phyloP scores from a whole-genome alignment of 2,113 vertebrate genomes.

The Cepphus grylle region DNA sequence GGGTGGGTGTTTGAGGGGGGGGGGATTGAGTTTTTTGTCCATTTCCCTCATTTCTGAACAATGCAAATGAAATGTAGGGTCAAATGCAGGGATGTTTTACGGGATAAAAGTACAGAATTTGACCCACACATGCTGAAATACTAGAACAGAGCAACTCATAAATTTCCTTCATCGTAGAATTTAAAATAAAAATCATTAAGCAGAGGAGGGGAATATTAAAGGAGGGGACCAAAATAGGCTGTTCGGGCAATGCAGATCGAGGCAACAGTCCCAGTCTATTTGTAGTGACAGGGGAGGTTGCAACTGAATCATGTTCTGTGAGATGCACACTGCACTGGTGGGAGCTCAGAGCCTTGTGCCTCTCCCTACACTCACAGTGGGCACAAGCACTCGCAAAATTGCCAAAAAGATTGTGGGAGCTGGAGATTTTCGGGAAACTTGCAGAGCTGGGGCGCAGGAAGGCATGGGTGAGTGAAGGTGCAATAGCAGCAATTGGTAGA shows the following conservation, averaged over 20 bases:
- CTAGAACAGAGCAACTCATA: not conserved
- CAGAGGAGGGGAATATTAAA: not conserved
- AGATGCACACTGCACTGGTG: rapidly evolving
- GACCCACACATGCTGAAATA: not conserved
- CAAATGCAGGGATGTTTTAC: not conserved
- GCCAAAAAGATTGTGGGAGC: not conserved
- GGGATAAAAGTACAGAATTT: not conserved
- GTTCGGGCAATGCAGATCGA: not conserved
- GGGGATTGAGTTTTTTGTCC: not conserved
- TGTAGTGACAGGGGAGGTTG: not conserved
- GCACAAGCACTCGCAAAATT: not conserved
- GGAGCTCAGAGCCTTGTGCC: rapidly evolving
- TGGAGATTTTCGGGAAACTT: not conserved
- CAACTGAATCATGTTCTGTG: not conserved
- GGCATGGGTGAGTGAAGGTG: not conserved
- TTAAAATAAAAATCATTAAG: not conserved
- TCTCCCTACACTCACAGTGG: not conserved
- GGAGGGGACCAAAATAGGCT: not conserved
- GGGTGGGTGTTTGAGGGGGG: not conserved
- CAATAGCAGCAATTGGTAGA: not conserved
- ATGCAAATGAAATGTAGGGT: not conserved
- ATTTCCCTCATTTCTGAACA: not conserved
- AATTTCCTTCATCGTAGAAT: not conserved
- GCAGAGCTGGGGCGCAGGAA: not conserved
- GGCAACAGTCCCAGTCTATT: not conserved